Evolutionary conservation across 2,888 invertebrate genomes (phyloP).

Genomic region (Dynastes hyllus): DNA sequence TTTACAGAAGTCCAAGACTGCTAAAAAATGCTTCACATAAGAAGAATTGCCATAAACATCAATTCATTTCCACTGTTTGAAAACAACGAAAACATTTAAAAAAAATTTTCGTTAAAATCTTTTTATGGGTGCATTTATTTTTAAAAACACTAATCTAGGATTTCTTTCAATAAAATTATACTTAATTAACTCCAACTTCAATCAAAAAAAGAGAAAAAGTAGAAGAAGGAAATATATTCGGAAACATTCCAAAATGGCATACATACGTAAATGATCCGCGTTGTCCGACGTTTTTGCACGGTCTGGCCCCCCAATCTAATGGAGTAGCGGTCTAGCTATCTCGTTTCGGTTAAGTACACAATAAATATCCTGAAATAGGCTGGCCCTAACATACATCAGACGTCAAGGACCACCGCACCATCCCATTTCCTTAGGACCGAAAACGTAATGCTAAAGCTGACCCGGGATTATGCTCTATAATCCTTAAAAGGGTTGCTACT

Average conservation of each 20-base stretch:
- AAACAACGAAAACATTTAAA: no score
- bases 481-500: conserved; percentile 52
- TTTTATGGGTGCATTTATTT: no score
- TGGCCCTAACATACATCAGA: conserved; percentile 68
- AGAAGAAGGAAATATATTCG: conserved; percentile 9
- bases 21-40: no score
- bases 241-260: conserved; percentile 18
- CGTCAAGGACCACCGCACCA: conserved; percentile 65
- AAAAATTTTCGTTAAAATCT: no score
- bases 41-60: no score
- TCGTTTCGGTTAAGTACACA: conserved; percentile 71
- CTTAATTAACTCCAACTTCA: not conserved
- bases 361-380: conserved; percentile 70
- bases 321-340: conserved; percentile 59
- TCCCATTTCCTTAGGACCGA: conserved; percentile 69
- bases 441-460: conserved; percentile 60
- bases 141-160: no score
- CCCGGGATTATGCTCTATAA: conserved; percentile 53
- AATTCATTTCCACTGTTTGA: no score
- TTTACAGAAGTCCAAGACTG: no score
- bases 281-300: conserved; percentile 48
- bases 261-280: conserved; percentile 27
- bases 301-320: conserved; percentile 46
- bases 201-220: not conserved
- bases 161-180: not conserved